These are phyloP conservation scores for Axis porcinus DNA, from an alignment of 2,113 vertebrate genomes.

Conservation along the genomic window DNA sequence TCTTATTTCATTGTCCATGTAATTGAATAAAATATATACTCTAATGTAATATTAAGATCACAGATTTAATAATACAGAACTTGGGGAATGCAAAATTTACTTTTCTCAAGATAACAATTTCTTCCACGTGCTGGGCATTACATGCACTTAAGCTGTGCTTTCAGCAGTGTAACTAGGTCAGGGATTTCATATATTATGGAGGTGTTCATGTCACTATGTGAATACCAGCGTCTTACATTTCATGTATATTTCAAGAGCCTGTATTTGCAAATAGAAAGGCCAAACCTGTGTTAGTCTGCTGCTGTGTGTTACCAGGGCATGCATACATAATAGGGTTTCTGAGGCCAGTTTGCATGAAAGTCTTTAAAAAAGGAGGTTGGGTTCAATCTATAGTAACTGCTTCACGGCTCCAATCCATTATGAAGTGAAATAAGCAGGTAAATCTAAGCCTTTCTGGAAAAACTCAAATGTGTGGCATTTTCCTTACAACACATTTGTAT, in stretches of 20 bases:
- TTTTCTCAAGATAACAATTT: constrained; percentile 50
- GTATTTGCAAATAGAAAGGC: constrained; percentile 2
- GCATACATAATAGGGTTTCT: not conserved
- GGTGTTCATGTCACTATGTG: not conserved
- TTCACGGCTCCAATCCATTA: not conserved
- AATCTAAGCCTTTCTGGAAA: not conserved
- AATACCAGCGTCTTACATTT: not conserved
- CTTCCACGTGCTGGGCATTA: not conserved
- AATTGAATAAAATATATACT: constrained; percentile 62
- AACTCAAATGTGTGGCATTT: not conserved
- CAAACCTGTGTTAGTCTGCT: not conserved
- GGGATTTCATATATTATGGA: not conserved
- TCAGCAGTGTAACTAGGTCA: constrained; percentile 25
- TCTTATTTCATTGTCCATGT: constrained; percentile 68
- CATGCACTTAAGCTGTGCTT: not conserved
- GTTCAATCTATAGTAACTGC: not conserved
- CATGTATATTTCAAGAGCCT: constrained; percentile 31
- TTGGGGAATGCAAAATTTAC: constrained; percentile 63
- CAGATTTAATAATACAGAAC: constrained; percentile 68
- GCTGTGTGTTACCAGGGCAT: not conserved
- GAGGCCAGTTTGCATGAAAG: not conserved
- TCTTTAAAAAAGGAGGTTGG: not conserved
- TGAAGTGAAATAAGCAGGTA: not conserved
- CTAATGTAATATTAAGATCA: constrained; percentile 60
- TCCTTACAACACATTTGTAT: not conserved